phyloP scores from a whole-genome alignment of 2,797 vertebrate genomes.

The Gambelia wislizenii region DNA sequence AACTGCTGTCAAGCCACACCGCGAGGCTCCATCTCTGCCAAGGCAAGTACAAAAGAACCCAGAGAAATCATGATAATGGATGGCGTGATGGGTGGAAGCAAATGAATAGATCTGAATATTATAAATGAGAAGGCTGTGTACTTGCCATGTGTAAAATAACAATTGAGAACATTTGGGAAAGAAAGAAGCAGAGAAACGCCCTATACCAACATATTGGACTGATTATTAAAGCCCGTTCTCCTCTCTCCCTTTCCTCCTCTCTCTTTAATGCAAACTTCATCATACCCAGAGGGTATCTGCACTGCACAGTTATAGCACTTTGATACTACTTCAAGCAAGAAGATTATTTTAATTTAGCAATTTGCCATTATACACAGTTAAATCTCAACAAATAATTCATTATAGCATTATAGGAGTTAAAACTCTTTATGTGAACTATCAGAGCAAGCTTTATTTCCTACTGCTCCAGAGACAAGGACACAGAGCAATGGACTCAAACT shows the following conservation, averaged over 20 bases:
- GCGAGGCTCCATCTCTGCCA: conserved; percentile 20
- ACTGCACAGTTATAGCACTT: not conserved
- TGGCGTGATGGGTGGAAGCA: not conserved
- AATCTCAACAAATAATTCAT: too few species aligned
- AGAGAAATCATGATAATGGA: conserved; percentile 11
- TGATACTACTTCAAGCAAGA: too few species aligned
- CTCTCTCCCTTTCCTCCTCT: not conserved
- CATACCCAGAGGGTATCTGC: not conserved
- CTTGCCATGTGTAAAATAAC: not conserved
- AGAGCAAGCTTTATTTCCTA: too few species aligned
- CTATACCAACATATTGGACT: not conserved
- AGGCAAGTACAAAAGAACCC: conserved; percentile 16
- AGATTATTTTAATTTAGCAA: too few species aligned
- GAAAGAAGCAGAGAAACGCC: conserved; percentile 20
- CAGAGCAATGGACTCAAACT: too few species aligned
- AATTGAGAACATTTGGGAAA: conserved; percentile 19
- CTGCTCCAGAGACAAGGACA: too few species aligned
- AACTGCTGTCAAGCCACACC: not conserved
- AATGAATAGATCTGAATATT: conserved; percentile 33
- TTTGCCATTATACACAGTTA: too few species aligned
- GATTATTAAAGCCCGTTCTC: too few species aligned
- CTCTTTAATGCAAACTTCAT: not conserved
- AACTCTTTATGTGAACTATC: too few species aligned
- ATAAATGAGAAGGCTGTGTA: conserved; percentile 20
- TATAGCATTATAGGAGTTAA: too few species aligned